Percentiles rank a stretch among this genome's conserved stretches.
These are phyloP conservation scores for Gastracanthus pulcherrimus DNA, from an alignment of 2,888 invertebrate genomes.

Conservation along the genomic window DNA sequence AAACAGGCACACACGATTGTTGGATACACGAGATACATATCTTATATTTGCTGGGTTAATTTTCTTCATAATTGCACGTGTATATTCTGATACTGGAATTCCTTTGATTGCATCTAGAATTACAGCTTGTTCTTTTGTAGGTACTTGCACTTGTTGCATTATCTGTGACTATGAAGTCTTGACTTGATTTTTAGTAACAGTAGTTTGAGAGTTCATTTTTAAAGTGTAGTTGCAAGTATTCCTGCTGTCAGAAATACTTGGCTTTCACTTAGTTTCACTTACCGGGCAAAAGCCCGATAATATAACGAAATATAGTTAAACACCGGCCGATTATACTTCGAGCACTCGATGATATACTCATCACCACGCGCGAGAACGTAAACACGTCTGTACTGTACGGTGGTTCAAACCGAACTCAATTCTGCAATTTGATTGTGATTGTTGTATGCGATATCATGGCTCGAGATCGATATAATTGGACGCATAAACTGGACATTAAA, in stretches of 20 bases:
- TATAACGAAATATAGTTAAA: no score
- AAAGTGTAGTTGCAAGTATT: no score
- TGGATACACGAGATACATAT: conserved; percentile 8
- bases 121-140: conserved; percentile 10
- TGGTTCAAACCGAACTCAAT: not conserved
- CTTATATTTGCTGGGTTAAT: not conserved
- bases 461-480: no score
- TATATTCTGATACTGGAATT: conserved; percentile 3
- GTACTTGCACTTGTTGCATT: not conserved
- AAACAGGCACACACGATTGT: not conserved
- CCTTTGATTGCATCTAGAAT: conserved; percentile 10
- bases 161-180: not conserved
- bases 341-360: not conserved
- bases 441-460: no score
- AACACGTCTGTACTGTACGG: not conserved
- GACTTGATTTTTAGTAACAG: not conserved
- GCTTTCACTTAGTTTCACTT: no score
- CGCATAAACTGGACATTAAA: no score
- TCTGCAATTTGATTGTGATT: no score
- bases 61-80: not conserved
- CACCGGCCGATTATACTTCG: no score
- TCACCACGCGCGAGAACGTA: not conserved
- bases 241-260: not conserved
- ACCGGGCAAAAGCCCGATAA: not conserved
- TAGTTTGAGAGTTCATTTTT: not conserved